Evolutionary conservation across 2,113 vertebrate species (phyloP).

Genomic region (Phyllostomus hastatus): DNA sequence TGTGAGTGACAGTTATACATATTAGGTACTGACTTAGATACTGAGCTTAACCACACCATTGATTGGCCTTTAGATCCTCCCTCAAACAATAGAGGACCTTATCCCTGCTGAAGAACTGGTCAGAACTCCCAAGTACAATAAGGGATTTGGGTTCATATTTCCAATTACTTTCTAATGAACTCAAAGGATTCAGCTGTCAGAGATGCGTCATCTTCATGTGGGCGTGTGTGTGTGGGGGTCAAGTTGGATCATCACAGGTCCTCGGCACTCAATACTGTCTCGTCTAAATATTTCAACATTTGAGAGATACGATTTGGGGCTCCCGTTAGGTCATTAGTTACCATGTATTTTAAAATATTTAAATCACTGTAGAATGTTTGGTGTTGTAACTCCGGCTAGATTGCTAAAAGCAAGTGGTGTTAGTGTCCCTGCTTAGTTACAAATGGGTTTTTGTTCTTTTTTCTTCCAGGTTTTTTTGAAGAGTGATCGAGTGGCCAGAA

Average conservation of each 20-base stretch:
- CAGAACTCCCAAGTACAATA: background rate
- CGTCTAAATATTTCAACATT: background rate
- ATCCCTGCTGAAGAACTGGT: background rate
- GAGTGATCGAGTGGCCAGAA: constrained; percentile 94
- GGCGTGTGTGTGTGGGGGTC: background rate
- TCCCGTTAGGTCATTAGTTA: background rate
- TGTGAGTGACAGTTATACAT: background rate
- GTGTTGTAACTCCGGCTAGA: background rate
- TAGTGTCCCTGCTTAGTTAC: background rate
- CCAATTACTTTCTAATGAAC: background rate
- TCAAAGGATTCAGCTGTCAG: background rate
- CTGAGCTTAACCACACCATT: background rate
- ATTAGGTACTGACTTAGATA: background rate
- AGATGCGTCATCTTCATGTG: background rate
- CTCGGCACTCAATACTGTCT: background rate
- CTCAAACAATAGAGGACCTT: background rate
- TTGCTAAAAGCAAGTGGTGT: background rate
- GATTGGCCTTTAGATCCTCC: background rate
- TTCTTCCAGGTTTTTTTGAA: constrained; percentile 92
- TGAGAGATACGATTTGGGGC: background rate
- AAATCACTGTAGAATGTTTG: background rate
- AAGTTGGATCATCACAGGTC: background rate
- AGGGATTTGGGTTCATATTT: background rate
- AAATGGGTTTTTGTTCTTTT: constrained; percentile 14
- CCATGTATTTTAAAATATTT: background rate